These are phyloP conservation scores for Charina bottae DNA, from an alignment of 2,113 vertebrate species.

Conservation along the genomic window DNA sequence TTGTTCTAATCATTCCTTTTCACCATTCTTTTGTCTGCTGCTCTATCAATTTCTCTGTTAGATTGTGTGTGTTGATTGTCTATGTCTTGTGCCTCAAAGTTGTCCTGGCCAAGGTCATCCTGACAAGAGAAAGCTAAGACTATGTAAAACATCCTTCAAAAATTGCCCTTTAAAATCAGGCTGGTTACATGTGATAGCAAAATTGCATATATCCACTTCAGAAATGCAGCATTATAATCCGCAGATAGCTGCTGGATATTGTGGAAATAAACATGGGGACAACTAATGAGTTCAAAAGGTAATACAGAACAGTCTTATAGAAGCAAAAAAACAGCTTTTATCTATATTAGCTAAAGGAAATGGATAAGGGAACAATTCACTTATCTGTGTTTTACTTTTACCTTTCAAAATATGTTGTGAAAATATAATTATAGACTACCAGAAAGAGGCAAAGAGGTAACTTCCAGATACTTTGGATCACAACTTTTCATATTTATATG, in stretches of 20 bases:
- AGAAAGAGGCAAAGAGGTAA: not conserved
- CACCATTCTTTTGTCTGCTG: conserved; percentile 25
- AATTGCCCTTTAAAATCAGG: not conserved
- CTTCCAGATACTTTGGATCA: not conserved
- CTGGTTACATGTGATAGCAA: not conserved
- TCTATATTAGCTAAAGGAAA: not conserved
- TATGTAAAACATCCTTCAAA: conserved; percentile 13
- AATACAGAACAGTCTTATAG: not conserved
- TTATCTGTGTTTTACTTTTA: not conserved
- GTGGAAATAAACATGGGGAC: not conserved
- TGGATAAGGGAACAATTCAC: not conserved
- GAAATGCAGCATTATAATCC: not conserved
- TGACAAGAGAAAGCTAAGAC: conserved; percentile 1
- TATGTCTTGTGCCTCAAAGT: conserved; percentile 10
- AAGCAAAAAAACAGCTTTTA: not conserved
- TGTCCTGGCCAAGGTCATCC: conserved; percentile 11
- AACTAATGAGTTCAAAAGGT: not conserved
- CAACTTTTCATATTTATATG: not conserved
- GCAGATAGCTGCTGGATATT: not conserved
- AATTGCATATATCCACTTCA: not conserved
- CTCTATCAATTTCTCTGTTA: conserved; percentile 20
- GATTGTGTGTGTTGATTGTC: conserved; percentile 9
- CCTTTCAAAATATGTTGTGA: not conserved
- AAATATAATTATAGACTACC: not conserved
- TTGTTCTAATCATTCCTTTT: conserved; percentile 29